phyloP scores from a whole-genome alignment of 2,113 vertebrate species.

The Cettia cetti region DNA sequence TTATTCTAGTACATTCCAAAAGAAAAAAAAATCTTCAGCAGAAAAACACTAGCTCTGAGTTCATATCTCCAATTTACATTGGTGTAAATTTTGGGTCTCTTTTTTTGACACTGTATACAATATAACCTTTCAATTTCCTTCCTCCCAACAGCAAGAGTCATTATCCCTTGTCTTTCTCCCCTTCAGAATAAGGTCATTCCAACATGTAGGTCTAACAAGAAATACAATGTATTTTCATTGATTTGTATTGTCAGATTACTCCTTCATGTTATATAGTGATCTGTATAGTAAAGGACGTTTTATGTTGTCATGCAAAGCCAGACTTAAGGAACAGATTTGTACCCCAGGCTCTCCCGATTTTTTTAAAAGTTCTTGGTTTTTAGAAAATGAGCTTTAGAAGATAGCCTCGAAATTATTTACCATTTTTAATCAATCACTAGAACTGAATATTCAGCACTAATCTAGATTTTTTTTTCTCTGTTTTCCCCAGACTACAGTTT shows the following conservation, averaged over 20 bases:
- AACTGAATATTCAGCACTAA: neutral
- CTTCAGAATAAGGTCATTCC: constrained; percentile 65
- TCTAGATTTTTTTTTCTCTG: neutral
- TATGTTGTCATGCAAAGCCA: constrained; percentile 77
- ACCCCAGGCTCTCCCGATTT: neutral
- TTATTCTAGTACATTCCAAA: neutral
- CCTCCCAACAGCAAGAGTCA: neutral
- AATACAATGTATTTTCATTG: constrained; percentile 72
- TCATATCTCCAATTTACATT: neutral
- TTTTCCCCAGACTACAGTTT: neutral
- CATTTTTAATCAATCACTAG: neutral
- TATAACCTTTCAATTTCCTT: constrained; percentile 35
- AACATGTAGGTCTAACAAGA: constrained; percentile 66
- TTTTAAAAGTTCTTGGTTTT: constrained; percentile 9
- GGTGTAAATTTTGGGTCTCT: neutral
- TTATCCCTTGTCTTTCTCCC: constrained; percentile 40
- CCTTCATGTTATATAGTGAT: constrained; percentile 50
- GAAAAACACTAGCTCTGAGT: neutral
- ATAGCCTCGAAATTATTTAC: constrained; percentile 21
- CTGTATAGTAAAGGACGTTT: constrained; percentile 71
- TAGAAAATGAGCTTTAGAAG: neutral
- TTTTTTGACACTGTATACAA: neutral
- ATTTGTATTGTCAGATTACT: constrained; percentile 63
- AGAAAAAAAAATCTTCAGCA: neutral
- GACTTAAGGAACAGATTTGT: constrained; percentile 71